phyloP scores from a whole-genome alignment of 1,140 invertebrate genomes.

The Plectus sambesii region DNA sequence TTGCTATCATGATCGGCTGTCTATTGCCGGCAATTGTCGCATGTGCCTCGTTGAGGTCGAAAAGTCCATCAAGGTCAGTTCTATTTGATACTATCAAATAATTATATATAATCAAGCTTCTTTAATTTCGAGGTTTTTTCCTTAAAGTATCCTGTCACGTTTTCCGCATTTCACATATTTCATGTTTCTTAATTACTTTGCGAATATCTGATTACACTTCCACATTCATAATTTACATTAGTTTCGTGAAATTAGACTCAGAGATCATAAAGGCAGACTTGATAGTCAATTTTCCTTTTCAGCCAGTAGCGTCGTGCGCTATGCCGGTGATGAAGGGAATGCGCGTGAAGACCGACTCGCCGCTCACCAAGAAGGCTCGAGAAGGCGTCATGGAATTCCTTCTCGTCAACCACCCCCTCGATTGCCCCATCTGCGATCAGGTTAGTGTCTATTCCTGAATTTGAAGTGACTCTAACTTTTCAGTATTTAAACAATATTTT shows the following conservation, averaged over 20 bases:
- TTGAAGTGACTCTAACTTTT: slow-evolving; percentile 1
- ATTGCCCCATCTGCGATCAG: slow-evolving; percentile 98
- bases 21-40: slow-evolving; percentile 92
- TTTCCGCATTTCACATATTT: no score
- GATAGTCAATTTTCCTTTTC: slow-evolving; percentile 5
- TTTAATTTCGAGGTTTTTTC: no score
- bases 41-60: slow-evolving; percentile 99
- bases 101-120: no score
- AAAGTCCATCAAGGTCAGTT: slow-evolving; percentile 65
- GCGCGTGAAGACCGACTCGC: slow-evolving; percentile 93
- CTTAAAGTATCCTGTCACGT: no score
- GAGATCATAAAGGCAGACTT: no score
- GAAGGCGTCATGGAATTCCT: slow-evolving; percentile 98
- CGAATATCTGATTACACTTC: no score
- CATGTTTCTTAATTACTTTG: no score
- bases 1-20: slow-evolving; percentile 95
- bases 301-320: slow-evolving; percentile 97
- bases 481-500: not conserved
- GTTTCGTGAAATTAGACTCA: no score
- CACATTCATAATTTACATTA: no score
- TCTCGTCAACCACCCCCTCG: slow-evolving; percentile 91
- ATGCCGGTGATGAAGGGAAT: slow-evolving; percentile 99
- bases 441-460: slow-evolving; percentile 17
- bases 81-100: no score
- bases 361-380: slow-evolving; percentile 80